Evolutionary conservation across 2,888 invertebrate species (phyloP).

Genomic region (Cecidostiba fungosa): DNA sequence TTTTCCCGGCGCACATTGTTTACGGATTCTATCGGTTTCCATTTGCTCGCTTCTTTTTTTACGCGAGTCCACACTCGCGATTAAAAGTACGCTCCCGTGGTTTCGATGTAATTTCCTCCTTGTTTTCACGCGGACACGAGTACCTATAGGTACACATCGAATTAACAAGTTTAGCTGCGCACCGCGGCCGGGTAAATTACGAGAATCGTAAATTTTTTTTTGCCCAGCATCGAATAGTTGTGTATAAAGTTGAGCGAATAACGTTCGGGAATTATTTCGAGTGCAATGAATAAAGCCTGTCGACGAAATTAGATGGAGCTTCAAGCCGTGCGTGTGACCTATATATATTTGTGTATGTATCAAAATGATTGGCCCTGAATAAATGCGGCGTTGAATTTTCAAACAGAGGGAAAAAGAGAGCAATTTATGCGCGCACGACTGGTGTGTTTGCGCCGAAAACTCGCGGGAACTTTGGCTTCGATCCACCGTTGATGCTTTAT

Average conservation of each 20-base stretch:
- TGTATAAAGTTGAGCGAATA: too few relatives aligned
- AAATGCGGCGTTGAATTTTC: slow-evolving; percentile 4
- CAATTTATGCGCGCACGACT: background rate
- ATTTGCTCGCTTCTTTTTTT: background rate
- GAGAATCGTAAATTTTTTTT: background rate
- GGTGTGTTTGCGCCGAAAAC: background rate
- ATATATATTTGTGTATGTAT: background rate
- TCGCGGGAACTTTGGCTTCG: slow-evolving; percentile 40
- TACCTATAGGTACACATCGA: background rate
- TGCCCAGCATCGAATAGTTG: background rate
- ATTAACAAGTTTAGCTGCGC: background rate
- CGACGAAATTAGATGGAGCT: background rate
- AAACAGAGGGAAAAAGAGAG: slow-evolving; percentile 39
- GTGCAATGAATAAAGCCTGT: background rate
- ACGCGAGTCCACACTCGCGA: background rate
- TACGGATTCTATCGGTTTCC: slow-evolving; percentile 9
- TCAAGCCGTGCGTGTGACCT: background rate
- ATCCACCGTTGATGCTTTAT: slow-evolving; percentile 20
- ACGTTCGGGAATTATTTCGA: background rate
- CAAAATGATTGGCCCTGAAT: background rate
- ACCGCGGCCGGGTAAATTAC: background rate
- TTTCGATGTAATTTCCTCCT: background rate
- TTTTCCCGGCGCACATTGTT: background rate
- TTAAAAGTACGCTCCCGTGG: background rate
- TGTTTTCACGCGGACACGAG: background rate